Evolutionary conservation across 2,797 vertebrate genomes (phyloP), one percentile per base, ranked within the genome.

Genomic region (Eurystomus glaucurus): DNA sequence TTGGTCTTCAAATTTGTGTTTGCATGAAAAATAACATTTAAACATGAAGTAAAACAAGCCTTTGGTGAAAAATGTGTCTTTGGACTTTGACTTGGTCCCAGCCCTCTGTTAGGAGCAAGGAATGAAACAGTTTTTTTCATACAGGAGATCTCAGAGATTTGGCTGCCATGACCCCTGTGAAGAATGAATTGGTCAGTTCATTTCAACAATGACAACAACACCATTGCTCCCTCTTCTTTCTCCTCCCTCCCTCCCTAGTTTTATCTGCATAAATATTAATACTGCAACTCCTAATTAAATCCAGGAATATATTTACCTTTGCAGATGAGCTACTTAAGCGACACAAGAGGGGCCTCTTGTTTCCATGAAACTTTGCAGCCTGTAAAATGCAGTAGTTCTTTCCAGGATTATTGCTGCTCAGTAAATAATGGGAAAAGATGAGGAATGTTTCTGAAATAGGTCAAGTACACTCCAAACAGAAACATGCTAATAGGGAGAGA

Each of bases 201-300:
- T 58, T 85, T 85, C 91, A 92, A 55, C 61, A 83, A 14, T 4
- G 28, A 69, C 41, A 83, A 94, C 46, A 46, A 61, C 5, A 7
- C 52, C 62, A 68, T 54, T 46, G 16, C 64, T 79, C 39, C 58
- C 66, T 35, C 45, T 79, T 52, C 61, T 70, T 88, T 83, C 51
- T 46, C 26, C 52, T 93, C 31, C 11, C 51, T 85, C 55, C 64
- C 23, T 15, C 14, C 37, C 46, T 21, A 52, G 15, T 88, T 98
- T 97, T 96, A 88, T 93, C 91, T 86, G 71, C 88, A 98, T 98
- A 97, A 98, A 98, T 98, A 98, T 98, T 98, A 98, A 98, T 98
- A 93, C 37, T 76, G 76, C 85, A 91, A 86, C 92, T 96, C 94
- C 96, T 97, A 98, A 98, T 98, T 98, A 98, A 98, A 97, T 97